Evolutionary conservation across 2,888 invertebrate genomes (phyloP).

Genomic region (Cheilosia pagana): DNA sequence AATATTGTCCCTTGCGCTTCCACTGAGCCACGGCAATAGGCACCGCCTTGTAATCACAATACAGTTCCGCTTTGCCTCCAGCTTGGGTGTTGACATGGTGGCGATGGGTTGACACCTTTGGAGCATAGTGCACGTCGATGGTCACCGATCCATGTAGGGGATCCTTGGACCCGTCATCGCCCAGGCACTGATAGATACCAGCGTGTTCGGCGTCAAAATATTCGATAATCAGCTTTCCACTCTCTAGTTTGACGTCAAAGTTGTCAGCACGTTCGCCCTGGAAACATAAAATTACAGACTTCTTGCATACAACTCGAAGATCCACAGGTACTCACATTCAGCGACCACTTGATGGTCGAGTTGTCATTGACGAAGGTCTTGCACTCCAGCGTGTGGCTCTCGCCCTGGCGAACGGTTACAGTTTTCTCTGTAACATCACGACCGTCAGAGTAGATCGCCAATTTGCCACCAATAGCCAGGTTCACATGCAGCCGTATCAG

Average conservation of each 20-base stretch:
- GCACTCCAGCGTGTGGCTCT: conserved; percentile 80
- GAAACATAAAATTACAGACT: not conserved
- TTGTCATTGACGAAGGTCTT: conserved; percentile 77
- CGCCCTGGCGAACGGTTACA: conserved; percentile 81
- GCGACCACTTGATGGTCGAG: conserved; percentile 80
- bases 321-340: conserved; percentile 78
- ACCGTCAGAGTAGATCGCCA: conserved; percentile 80
- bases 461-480: conserved; percentile 78
- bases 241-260: conserved; percentile 72
- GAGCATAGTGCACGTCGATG: conserved; percentile 80
- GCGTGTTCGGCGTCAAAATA: conserved; percentile 79
- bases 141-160: conserved; percentile 80
- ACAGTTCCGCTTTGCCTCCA: conserved; percentile 79
- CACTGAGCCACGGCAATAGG: conserved; percentile 79
- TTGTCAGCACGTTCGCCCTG: conserved; percentile 79
- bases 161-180: conserved; percentile 79
- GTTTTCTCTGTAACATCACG: conserved; percentile 80
- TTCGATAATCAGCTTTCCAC: conserved; percentile 78
- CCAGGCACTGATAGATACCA: conserved; percentile 81
- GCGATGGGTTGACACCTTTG: conserved; percentile 81
- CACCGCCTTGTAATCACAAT: conserved; percentile 81
- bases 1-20: conserved; percentile 78
- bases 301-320: too few relatives aligned
- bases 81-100: conserved; percentile 80
- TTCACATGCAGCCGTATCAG: conserved; percentile 77